Base-by-base conservation (phyloP, 2,113 vertebrate species). In the Pao palembangensis region DNA sequence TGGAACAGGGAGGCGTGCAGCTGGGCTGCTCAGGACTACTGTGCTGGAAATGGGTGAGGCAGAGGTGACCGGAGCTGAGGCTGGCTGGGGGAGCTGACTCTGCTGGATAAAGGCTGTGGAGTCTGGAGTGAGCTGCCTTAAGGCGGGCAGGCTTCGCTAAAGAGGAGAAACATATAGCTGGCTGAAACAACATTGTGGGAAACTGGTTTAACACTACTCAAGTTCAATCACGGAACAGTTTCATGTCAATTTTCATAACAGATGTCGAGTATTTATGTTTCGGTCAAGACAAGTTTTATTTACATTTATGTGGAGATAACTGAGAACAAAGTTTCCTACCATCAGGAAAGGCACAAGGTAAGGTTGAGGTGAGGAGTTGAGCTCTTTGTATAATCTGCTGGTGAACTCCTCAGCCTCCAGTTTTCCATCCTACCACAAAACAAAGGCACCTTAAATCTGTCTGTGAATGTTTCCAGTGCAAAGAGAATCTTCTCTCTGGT, bases 331-430 rank as follows among this genome's bases (percentile, higher is more conserved):
- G 48, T 38, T 18, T 42, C 2, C 88, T 89, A 98, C 97, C 93
- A 98, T 97, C 73, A 99, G 91, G 89, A 99, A 99, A 97, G 97
- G 95, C 94, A 99, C 95, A 87, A 99, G 93, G 86, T 98, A 98
- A 64, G 96, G 96, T 90, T 98, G 97, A 88, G 97, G 96, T 85
- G 94, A 95, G 75, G 97, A 99, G 85, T 95, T 98, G 59, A 98
- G 93, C 88, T 98, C 96, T 84, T 94, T 93, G 86, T 98, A 98
- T 65, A 99, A 85, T 79, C 93, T 93, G 84, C 94, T 96, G 75
- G 96, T 98, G 72, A 99, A 99, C 69, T 99, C 97, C 83, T 98
- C 97, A 3, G 95, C 93, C 91, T 98, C 97, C 17, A 99, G 93
- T 89, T 93, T 95, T 18, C 93, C 93, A 68, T 98, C 97, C 97